phyloP scores from a whole-genome alignment of 2,113 vertebrate species.

The Gavialis gangeticus region DNA sequence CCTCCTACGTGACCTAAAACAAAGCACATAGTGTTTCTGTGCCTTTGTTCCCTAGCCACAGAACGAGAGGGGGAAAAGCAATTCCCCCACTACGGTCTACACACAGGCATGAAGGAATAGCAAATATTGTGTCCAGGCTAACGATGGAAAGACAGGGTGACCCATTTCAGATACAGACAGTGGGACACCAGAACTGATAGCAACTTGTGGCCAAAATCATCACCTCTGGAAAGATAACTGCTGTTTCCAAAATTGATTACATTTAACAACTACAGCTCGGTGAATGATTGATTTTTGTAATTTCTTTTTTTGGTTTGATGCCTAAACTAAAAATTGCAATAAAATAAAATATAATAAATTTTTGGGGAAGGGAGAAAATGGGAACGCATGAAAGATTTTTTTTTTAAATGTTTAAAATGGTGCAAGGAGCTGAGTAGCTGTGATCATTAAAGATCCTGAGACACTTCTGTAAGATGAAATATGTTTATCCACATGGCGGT shows the following conservation, averaged over 20 bases:
- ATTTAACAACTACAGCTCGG: background rate
- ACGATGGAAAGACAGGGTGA: background rate
- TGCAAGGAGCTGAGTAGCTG: too few species aligned
- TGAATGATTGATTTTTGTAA: background rate
- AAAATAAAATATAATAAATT: conserved; percentile 11
- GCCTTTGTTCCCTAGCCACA: too few species aligned
- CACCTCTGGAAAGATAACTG: background rate
- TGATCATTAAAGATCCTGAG: too few species aligned
- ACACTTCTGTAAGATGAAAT: too few species aligned
- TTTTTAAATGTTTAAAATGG: too few species aligned
- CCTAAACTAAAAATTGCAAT: background rate
- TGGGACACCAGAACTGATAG: background rate
- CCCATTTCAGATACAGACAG: background rate
- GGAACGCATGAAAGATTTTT: background rate
- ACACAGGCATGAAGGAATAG: background rate
- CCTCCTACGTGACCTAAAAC: background rate
- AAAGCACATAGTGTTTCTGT: background rate
- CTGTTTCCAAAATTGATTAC: background rate
- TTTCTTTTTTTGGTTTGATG: background rate
- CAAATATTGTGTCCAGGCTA: background rate
- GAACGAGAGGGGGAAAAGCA: too few species aligned
- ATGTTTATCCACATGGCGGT: too few species aligned
- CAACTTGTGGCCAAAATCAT: background rate
- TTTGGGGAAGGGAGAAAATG: background rate
- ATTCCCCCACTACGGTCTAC: too few species aligned